A percentile compares a stretch with the other conserved stretches of the same genome.
Conservation (phyloP, 2,797 vertebrate genomes). For the Cheirogaleus major region DNA sequence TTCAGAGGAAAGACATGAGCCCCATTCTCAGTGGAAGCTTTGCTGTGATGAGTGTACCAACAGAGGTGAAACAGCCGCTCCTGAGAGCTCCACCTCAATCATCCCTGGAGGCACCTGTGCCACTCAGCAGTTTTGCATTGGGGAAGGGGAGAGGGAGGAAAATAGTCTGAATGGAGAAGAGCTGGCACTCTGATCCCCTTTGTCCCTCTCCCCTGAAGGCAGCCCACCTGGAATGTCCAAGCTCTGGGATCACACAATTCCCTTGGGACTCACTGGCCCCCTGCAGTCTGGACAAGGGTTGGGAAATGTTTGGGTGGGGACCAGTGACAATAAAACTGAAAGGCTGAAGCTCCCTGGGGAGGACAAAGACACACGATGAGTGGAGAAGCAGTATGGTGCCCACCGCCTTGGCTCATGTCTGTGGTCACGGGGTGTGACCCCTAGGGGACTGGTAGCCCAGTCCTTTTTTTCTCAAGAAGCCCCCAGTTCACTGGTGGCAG, state of each 20-base stretch:
- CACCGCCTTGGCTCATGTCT: not conserved
- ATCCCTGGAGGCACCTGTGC: not conserved
- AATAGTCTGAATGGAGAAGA: not conserved
- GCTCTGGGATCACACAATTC: not conserved
- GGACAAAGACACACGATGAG: not conserved
- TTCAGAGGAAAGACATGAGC: not conserved
- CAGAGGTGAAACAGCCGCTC: not conserved
- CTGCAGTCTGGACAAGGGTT: not conserved
- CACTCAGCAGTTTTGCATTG: not conserved
- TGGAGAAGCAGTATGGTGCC: not conserved
- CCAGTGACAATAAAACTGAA: not conserved
- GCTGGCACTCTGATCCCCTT: not conserved
- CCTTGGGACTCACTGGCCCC: not conserved
- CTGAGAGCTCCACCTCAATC: not conserved
- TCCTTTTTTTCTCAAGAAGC: not conserved
- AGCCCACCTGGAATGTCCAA: not conserved
- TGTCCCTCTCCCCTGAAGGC: not conserved
- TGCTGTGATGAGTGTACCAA: not conserved
- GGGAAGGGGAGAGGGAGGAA: not conserved
- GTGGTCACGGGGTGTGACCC: not conserved
- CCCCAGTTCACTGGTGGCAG: not conserved
- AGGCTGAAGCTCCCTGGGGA: not conserved
- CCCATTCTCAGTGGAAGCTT: not conserved
- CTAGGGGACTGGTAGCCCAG: not conserved
- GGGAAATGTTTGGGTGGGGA: not conserved